phyloP scores from a whole-genome alignment of 2,888 invertebrate genomes.

The Ryuthela nishihirai region DNA sequence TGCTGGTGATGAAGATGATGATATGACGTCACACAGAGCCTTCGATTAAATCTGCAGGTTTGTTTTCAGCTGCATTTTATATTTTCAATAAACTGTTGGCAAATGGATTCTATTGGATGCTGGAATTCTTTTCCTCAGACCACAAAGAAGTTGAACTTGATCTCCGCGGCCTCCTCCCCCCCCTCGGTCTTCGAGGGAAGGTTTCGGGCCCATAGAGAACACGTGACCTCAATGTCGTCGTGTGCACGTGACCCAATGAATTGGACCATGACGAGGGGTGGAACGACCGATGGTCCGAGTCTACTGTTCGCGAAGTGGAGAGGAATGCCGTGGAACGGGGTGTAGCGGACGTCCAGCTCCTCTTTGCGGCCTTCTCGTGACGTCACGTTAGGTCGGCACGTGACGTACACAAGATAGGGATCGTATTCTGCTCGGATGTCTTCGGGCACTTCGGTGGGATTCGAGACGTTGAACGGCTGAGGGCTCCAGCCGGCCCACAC shows the following conservation, averaged over 20 bases:
- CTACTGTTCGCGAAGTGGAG: not conserved
- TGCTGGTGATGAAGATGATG: too few relatives aligned
- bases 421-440: constrained; percentile 7
- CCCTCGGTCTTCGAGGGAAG: constrained; percentile 8
- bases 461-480: constrained; percentile 9
- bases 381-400: constrained; percentile 10
- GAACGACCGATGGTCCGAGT: constrained; percentile 2
- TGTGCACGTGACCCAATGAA: constrained; percentile 9
- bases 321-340: constrained; percentile 28
- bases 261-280: constrained; percentile 33
- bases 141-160: constrained; percentile 20
- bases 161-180: constrained; percentile 5
- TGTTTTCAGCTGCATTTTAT: too few relatives aligned
- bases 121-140: constrained; percentile 8
- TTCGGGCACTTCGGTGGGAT: constrained; percentile 3
- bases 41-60: too few relatives aligned
- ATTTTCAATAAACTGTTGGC: too few relatives aligned
- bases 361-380: not conserved
- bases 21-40: too few relatives aligned
- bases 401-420: constrained; percentile 10
- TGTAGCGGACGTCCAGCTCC: constrained; percentile 9
- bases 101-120: too few relatives aligned
- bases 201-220: constrained; percentile 29
- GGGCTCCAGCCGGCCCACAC: constrained; percentile 19
- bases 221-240: constrained; percentile 22